These are phyloP conservation scores for Prionailurus bengalensis DNA, from an alignment of 2,113 vertebrate species.

Conservation along the genomic window DNA sequence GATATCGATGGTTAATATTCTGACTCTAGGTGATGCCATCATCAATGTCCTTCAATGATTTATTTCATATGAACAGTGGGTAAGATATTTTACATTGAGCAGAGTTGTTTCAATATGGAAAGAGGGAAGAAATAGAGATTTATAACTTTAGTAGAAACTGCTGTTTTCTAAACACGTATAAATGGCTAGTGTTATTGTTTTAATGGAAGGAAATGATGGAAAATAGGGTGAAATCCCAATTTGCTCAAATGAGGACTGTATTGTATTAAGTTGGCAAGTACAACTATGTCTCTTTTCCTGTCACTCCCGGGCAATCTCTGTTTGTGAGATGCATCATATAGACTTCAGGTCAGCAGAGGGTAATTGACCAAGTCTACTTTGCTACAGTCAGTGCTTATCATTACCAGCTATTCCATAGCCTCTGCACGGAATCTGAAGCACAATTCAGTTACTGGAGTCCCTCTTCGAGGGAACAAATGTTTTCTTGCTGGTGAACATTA, in stretches of 20 bases:
- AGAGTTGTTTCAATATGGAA: slow-evolving; percentile 15
- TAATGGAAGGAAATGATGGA: slow-evolving; percentile 54
- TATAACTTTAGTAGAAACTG: background rate
- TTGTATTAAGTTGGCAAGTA: background rate
- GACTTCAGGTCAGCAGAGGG: slow-evolving; percentile 20
- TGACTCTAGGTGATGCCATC: background rate
- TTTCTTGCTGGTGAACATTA: slow-evolving; percentile 66
- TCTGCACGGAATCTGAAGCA: slow-evolving; percentile 2
- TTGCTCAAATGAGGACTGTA: slow-evolving; percentile 37
- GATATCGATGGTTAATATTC: background rate
- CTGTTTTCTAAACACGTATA: slow-evolving; percentile 26
- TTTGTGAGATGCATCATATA: background rate
- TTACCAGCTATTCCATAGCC: slow-evolving; percentile 10
- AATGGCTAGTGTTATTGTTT: slow-evolving; percentile 57
- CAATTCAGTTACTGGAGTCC: slow-evolving; percentile 33
- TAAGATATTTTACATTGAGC: background rate
- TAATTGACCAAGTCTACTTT: slow-evolving; percentile 71
- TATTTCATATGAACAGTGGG: background rate
- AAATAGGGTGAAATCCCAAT: slow-evolving; percentile 55
- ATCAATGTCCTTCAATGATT: background rate
- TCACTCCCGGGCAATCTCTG: slow-evolving; percentile 24
- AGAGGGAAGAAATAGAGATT: background rate
- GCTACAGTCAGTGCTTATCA: background rate
- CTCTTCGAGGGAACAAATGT: background rate
- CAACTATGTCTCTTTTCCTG: slow-evolving; percentile 57